These are phyloP conservation scores for Panopea generosa DNA, from an alignment of 2,888 invertebrate genomes.

Conservation along the genomic window DNA sequence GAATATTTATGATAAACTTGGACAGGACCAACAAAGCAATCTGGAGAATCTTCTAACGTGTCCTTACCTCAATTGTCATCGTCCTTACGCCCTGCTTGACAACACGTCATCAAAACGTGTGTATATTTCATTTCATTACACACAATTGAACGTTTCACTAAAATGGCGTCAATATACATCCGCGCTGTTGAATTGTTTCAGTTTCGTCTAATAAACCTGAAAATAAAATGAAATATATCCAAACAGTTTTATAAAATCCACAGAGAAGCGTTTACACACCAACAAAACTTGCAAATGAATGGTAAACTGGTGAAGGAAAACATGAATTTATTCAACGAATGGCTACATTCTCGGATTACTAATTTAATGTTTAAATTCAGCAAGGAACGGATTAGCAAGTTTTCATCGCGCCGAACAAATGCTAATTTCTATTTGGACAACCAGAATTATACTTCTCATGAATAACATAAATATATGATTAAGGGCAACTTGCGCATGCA, in stretches of 20 bases:
- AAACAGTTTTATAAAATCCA: neutral
- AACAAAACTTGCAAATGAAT: conserved; percentile 64
- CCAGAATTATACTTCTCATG: conserved; percentile 72
- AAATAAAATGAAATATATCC: conserved; percentile 12
- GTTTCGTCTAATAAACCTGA: neutral
- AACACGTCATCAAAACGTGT: neutral
- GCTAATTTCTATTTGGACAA: conserved; percentile 77
- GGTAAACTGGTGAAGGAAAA: conserved; percentile 32
- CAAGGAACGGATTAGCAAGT: conserved; percentile 69
- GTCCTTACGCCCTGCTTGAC: neutral
- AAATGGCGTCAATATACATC: neutral
- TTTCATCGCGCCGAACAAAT: conserved; percentile 71
- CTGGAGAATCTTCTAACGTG: too few relatives aligned
- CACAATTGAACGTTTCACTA: too few relatives aligned
- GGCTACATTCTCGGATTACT: conserved; percentile 69
- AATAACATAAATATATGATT: conserved; percentile 77
- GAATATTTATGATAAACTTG: too few relatives aligned
- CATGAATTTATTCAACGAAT: conserved; percentile 72
- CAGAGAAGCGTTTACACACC: conserved; percentile 28
- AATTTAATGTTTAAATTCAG: conserved; percentile 76
- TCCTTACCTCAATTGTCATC: neutral
- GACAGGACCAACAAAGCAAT: too few relatives aligned
- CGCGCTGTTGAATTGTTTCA: neutral
- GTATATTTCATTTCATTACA: neutral
- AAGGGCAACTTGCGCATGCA: conserved; percentile 58